Conservation (phyloP, 2,113 vertebrate species). For the Lampris megalopsis region DNA sequence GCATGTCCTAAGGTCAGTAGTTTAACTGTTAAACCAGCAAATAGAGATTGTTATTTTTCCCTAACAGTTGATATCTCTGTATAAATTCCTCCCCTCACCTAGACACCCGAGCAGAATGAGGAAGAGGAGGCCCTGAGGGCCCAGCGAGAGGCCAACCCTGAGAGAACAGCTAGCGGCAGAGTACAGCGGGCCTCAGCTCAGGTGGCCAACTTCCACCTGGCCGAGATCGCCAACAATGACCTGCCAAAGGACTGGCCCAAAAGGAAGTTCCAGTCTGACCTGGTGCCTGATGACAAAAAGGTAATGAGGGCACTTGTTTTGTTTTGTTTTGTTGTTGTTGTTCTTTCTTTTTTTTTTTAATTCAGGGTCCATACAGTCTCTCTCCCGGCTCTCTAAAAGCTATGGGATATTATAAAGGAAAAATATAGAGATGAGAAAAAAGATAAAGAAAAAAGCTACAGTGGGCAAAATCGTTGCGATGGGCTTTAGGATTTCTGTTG, state of each 20-base stretch:
- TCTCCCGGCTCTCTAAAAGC: too few relatives aligned
- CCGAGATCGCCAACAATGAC: constrained; percentile 91
- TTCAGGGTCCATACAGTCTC: too few relatives aligned
- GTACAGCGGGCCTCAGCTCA: constrained; percentile 91
- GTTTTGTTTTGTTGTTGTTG: too few relatives aligned
- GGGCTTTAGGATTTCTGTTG: too few relatives aligned
- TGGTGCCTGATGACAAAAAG: constrained; percentile 93
- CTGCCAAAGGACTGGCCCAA: constrained; percentile 95
- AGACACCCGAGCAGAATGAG: constrained; percentile 64
- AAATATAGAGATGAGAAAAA: too few relatives aligned
- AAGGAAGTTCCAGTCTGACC: constrained; percentile 92
- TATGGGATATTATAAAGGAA: too few relatives aligned
- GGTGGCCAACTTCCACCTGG: constrained; percentile 92
- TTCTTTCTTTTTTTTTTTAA: too few relatives aligned
- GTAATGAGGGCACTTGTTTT: constrained; percentile 34
- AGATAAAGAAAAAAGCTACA: too few relatives aligned
- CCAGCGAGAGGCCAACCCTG: constrained; percentile 80
- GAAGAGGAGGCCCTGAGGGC: constrained; percentile 78
- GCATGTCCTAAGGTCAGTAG: too few relatives aligned
- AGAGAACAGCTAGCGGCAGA: constrained; percentile 81
- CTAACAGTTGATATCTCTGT: neutral
- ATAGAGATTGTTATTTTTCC: too few relatives aligned
- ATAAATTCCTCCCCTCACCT: neutral
- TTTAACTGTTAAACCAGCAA: too few relatives aligned
- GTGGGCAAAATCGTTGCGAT: too few relatives aligned